Conservation (phyloP, 2,797 vertebrate genomes). For the Cossypha niveicapilla region DNA sequence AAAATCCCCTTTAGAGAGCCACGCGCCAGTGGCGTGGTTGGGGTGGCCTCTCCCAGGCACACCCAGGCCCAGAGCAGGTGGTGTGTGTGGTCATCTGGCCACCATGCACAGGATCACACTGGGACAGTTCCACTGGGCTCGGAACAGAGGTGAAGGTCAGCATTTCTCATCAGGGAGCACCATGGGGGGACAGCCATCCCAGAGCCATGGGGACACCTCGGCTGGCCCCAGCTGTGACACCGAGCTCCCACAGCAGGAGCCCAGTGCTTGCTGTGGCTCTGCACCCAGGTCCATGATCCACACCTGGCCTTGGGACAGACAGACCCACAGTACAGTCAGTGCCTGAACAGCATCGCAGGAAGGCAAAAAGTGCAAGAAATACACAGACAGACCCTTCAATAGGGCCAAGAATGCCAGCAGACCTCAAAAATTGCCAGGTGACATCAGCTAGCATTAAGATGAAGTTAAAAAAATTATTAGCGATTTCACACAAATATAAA, state of each 20-base stretch:
- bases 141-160: neutral
- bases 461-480: neutral
- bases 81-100: accelerated
- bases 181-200: neutral
- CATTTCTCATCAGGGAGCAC: neutral
- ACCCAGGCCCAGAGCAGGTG: neutral
- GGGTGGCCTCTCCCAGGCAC: neutral
- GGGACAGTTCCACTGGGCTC: neutral
- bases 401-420: neutral
- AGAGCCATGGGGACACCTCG: neutral
- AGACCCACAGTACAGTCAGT: neutral
- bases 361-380: neutral
- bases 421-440: neutral
- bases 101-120: neutral
- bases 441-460: neutral
- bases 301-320: neutral
- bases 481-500: neutral
- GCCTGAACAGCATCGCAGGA: neutral
- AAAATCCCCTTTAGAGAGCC: neutral
- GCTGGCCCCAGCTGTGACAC: accelerated
- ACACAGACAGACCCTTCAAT: neutral
- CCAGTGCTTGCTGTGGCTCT: accelerated
- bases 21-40: accelerated
- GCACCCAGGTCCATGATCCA: accelerated
- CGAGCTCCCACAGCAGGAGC: accelerated